phyloP scores from a whole-genome alignment of 2,113 vertebrate genomes.

The Macrotus californicus region DNA sequence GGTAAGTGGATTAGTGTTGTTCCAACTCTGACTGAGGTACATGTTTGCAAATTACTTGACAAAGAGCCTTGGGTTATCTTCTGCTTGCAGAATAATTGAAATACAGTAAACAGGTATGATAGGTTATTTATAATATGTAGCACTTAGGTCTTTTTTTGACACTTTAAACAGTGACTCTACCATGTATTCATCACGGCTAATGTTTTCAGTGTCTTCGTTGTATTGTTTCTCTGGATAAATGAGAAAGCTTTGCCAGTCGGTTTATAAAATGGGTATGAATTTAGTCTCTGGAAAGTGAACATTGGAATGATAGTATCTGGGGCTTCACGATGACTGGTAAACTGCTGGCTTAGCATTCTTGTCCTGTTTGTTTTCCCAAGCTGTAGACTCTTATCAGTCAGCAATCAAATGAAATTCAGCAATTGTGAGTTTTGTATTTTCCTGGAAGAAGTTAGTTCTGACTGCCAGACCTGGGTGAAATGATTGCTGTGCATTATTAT shows the following conservation, averaged over 20 bases:
- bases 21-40: not conserved
- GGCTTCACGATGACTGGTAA: not conserved
- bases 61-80: not conserved
- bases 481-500: slow-evolving; percentile 18
- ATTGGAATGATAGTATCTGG: slow-evolving; percentile 16
- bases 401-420: slow-evolving; percentile 57
- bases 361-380: accelerated
- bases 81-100: not conserved
- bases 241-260: not conserved
- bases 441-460: not conserved
- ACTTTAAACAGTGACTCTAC: not conserved
- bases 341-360: slow-evolving; percentile 34
- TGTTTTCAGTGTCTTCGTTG: slow-evolving; percentile 27
- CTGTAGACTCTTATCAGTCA: slow-evolving; percentile 49
- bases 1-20: not conserved
- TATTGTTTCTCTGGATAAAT: not conserved
- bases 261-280: slow-evolving; percentile 15
- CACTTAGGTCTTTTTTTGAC: not conserved
- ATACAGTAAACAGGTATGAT: not conserved
- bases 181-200: not conserved
- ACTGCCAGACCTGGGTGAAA: slow-evolving; percentile 51
- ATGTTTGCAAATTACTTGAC: slow-evolving; percentile 1
- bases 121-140: not conserved
- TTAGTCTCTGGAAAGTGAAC: slow-evolving; percentile 26
- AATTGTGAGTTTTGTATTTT: slow-evolving; percentile 10